These are phyloP conservation scores for Idaea biselata DNA, from an alignment of 2,888 invertebrate genomes.

Conservation along the genomic window DNA sequence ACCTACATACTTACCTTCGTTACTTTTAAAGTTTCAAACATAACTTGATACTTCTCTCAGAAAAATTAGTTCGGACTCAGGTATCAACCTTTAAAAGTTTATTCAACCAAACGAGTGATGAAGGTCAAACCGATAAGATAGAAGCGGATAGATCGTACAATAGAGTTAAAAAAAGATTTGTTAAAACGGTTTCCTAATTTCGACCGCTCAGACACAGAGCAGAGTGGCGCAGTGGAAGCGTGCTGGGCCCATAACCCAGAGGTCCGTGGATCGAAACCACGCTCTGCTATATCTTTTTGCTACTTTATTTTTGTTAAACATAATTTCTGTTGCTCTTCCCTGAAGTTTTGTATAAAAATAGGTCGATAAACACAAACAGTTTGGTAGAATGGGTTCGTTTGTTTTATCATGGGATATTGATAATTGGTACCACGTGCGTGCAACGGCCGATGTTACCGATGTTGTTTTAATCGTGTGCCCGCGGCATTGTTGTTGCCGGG, in stretches of 20 bases:
- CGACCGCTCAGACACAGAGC: constrained; percentile 8
- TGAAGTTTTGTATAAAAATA: constrained; percentile 65
- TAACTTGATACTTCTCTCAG: no score
- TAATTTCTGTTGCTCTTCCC: constrained; percentile 19
- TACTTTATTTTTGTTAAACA: constrained; percentile 6
- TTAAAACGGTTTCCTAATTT: constrained; percentile 34
- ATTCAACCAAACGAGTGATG: background rate
- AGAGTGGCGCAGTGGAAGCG: constrained; percentile 92
- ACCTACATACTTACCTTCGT: no score
- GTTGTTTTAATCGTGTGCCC: constrained; percentile 51
- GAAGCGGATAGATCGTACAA: background rate
- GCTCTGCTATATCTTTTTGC: constrained; percentile 82
- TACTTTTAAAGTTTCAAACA: no score
- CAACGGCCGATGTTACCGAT: constrained; percentile 34
- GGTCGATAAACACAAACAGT: constrained; percentile 58
- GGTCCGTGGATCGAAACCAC: constrained; percentile 94
- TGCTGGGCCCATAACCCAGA: constrained; percentile 93
- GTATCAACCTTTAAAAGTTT: no score
- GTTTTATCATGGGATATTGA: constrained; percentile 79
- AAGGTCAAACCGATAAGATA: background rate
- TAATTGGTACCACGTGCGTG: constrained; percentile 72
- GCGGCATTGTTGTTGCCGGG: constrained; percentile 34
- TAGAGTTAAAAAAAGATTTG: background rate
- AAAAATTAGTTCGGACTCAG: no score
- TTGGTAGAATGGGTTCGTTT: constrained; percentile 43